These are phyloP conservation scores for Aphodius sticticus DNA, from an alignment of 2,888 invertebrate species.

Conservation along the genomic window DNA sequence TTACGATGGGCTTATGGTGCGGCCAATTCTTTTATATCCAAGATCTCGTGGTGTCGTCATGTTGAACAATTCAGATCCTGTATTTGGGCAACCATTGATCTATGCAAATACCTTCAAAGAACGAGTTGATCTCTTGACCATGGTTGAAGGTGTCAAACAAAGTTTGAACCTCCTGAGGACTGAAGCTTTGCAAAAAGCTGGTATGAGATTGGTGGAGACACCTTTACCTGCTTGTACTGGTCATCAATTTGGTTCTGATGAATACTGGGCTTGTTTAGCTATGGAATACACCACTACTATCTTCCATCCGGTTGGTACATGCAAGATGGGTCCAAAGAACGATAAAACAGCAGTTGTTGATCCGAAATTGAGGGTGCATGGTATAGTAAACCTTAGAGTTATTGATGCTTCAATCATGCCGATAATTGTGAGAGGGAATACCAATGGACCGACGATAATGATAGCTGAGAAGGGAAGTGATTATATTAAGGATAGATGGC, in stretches of 20 bases:
- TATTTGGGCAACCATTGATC: conserved; percentile 75
- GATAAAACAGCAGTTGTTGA: conserved; percentile 73
- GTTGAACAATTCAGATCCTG: conserved; percentile 74
- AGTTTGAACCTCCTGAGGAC: conserved; percentile 68
- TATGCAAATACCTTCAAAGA: conserved; percentile 74
- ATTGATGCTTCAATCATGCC: conserved; percentile 76
- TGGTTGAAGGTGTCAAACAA: conserved; percentile 69
- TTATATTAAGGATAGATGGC: conserved; percentile 49
- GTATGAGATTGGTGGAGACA: conserved; percentile 64
- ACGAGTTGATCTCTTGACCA: conserved; percentile 68
- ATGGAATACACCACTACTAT: conserved; percentile 75
- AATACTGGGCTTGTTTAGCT: conserved; percentile 72
- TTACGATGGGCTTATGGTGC: conserved; percentile 68
- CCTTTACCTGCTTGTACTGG: conserved; percentile 68
- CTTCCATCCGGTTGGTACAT: conserved; percentile 74
- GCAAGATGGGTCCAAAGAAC: conserved; percentile 73
- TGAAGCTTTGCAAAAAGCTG: conserved; percentile 65
- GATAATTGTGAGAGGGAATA: conserved; percentile 62
- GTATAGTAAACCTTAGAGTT: conserved; percentile 69
- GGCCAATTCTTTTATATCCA: conserved; percentile 70
- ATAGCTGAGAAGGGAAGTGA: conserved; percentile 60
- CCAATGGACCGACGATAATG: conserved; percentile 60
- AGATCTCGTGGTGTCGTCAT: conserved; percentile 69
- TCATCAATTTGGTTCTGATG: conserved; percentile 67
- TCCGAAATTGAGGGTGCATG: conserved; percentile 68